These are phyloP conservation scores for Taenaris catops DNA, from an alignment of 2,888 invertebrate genomes.

Conservation along the genomic window DNA sequence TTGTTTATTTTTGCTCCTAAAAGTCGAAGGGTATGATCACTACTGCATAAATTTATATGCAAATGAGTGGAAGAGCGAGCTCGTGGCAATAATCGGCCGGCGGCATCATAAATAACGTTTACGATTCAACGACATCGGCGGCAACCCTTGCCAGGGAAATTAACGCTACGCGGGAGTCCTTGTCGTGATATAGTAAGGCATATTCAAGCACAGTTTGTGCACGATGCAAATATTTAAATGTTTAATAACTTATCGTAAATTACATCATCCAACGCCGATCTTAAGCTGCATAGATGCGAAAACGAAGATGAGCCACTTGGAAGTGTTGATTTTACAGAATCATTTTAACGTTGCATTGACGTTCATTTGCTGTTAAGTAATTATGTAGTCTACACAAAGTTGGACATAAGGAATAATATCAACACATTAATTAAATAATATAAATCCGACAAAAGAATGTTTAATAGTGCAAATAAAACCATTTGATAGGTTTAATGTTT, in stretches of 20 bases:
- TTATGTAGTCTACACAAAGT: no score
- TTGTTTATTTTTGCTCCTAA: no score
- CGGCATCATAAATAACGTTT: constrained; percentile 64
- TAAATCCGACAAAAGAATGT: no score
- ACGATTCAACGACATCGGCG: constrained; percentile 54
- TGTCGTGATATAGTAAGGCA: constrained; percentile 15
- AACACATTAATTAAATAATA: no score
- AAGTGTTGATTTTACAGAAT: no score
- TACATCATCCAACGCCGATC: background rate
- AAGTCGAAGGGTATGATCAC: constrained; percentile 42
- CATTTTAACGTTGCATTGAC: no score
- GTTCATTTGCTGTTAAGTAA: no score
- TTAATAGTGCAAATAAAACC: no score
- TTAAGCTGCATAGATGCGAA: no score
- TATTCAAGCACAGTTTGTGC: constrained; percentile 9
- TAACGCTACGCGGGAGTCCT: constrained; percentile 53
- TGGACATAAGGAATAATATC: no score
- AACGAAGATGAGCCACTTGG: no score
- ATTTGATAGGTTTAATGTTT: no score
- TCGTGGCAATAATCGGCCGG: constrained; percentile 58
- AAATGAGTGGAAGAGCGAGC: constrained; percentile 57
- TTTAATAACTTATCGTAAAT: constrained; percentile 5
- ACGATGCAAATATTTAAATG: constrained; percentile 13
- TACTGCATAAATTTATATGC: constrained; percentile 66
- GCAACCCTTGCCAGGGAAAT: constrained; percentile 41